Conservation (phyloP, 2,113 vertebrate species). For the Lampris incognitus region DNA sequence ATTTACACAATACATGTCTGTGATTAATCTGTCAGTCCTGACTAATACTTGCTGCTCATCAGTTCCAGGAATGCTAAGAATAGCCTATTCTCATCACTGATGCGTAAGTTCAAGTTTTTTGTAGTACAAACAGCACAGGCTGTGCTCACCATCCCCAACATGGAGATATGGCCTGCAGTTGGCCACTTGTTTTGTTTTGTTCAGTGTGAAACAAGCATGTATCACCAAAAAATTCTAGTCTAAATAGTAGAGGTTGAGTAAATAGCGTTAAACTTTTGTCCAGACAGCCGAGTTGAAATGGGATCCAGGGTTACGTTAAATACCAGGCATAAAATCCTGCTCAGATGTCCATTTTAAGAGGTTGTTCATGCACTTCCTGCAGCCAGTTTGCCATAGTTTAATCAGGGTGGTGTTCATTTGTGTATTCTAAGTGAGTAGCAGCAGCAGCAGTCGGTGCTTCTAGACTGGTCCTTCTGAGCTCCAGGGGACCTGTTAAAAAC, state of each 20-base stretch:
- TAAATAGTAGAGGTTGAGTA: constrained; percentile 58
- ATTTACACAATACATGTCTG: not conserved
- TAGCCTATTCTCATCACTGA: constrained; percentile 13
- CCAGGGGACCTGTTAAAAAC: constrained; percentile 4
- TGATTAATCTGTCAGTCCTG: not conserved
- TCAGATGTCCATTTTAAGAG: too few species aligned
- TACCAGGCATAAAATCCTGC: too few species aligned
- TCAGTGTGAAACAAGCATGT: constrained; percentile 67
- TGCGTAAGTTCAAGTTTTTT: constrained; percentile 27
- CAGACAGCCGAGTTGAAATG: constrained; percentile 59
- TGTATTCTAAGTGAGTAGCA: not conserved
- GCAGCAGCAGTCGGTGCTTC: not conserved
- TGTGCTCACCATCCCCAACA: constrained; percentile 51
- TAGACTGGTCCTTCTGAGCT: not conserved
- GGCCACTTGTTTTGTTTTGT: constrained; percentile 53
- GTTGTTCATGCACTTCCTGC: too few species aligned
- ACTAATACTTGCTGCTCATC: not conserved
- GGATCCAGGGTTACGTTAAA: too few species aligned
- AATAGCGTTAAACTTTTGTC: constrained; percentile 55
- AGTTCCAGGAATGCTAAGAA: constrained; percentile 33
- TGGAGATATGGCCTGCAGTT: constrained; percentile 47
- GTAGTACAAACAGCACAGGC: constrained; percentile 35
- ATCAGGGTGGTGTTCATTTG: not conserved
- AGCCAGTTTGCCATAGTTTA: not conserved
- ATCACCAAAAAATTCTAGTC: constrained; percentile 68